Conservation (phyloP, 2,888 invertebrate species). For the Campoletis raptor region DNA sequence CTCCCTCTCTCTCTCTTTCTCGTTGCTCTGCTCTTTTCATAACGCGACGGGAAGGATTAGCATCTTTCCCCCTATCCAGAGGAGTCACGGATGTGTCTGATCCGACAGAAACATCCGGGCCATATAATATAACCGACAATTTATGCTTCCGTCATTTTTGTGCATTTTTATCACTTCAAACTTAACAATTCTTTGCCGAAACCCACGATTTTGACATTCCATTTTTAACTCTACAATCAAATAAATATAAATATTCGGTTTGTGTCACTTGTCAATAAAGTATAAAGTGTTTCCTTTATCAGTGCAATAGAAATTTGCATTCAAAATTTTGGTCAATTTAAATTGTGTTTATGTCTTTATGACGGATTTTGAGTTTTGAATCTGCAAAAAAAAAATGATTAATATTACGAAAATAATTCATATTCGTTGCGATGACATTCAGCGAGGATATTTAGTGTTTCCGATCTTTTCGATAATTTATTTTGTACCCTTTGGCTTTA, state of each 20-base stretch:
- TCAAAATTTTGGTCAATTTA: neutral
- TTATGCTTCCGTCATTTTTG: conserved; percentile 29
- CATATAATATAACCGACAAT: conserved; percentile 50
- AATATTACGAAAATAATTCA: conserved; percentile 2
- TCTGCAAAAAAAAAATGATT: neutral
- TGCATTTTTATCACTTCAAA: neutral
- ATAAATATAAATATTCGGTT: neutral
- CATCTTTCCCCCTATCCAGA: conserved; percentile 77
- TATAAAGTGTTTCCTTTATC: neutral
- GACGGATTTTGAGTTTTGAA: neutral
- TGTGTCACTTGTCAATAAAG: neutral
- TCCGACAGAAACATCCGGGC: conserved; percentile 51
- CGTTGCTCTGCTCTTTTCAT: conserved; percentile 77
- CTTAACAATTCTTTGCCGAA: neutral
- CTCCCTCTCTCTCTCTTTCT: conserved; percentile 53
- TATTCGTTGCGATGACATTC: conserved; percentile 11
- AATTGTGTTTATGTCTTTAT: neutral
- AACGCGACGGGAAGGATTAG: conserved; percentile 82
- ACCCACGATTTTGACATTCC: neutral
- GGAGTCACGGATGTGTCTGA: conserved; percentile 66
- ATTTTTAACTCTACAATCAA: neutral
- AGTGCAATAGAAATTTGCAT: neutral
- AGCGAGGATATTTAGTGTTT: conserved; percentile 25
- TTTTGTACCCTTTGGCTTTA: conserved; percentile 17
- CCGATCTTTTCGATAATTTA: conserved; percentile 37